Base-by-base conservation (phyloP, 2,888 invertebrate species). In the Drosophila subquinaria region DNA sequence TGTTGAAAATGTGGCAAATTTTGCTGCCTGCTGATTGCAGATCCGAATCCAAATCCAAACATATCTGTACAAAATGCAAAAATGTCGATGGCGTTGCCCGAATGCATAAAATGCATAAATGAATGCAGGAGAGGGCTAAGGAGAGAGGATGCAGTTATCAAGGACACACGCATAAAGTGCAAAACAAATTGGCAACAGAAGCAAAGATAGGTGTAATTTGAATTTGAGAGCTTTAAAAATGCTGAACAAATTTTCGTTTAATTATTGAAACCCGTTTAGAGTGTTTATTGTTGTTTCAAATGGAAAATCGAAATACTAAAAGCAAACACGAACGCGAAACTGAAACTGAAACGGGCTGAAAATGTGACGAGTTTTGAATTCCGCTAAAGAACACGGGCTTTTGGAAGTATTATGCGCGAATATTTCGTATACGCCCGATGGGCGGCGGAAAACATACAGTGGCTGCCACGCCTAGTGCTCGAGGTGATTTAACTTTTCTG, bases 401-500 rank as follows among this genome's bases (percentile, higher is more conserved):
- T 66, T 56, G 33, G 33, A 40, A 35, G 71, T 48, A 76, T 71
- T 68, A 76, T 62, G 64, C 61, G 69, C 68, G 75, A 78, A 78
- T 74, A 77, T 79, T 81, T 81, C 84, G 73, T 73, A 84, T 87
- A 77, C 81, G 65, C 68, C 59, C 55, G 76, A 64, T 42, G 69
- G 17, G 20, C 1, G 45, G 15, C 17, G 47, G 33, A 65, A 56
- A 48, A 30, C 50, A 56, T 48, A 69, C 64, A 53, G 61, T 63
- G 55, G 51, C 55, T 47, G 56, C 65, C 52, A 51, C 35, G 60
- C 48, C 65, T 35, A 40, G 43, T 59, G 77, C 88, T 88, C 81
- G 88, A 82, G 88, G 88, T 84, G 83, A 82, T 88, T 84, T 88
- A 88, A 83, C 83, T 83, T 83, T 83, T 79, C 68, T 82, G 86